Base-by-base conservation (phyloP, 1,140 invertebrate species). In the Drosophila yakuba region DNA sequence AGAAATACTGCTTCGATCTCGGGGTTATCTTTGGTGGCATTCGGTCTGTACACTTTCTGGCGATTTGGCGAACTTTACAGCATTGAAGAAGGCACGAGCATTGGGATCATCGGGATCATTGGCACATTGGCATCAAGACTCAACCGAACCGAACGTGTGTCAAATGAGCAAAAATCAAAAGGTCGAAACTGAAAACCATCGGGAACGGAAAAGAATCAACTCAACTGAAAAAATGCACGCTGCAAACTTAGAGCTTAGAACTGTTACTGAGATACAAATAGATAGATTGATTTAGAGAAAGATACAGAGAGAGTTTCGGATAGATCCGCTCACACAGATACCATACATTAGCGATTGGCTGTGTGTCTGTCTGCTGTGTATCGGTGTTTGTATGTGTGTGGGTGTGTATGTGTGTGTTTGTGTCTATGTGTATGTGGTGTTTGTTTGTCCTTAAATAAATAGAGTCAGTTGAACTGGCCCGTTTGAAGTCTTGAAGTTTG, bases 251-350 rank as follows among this genome's bases (percentile, higher is more conserved):
- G 62, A 69, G 61, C 67, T 39, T 32, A 32, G 32, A 32, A 32
- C 32, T 61, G 25, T 54, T 73, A 63, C 60, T 63, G 60, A 68
- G 64, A 68, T 47, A 68, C 45, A 64, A 32, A 66, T 50, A 48
- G 43, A 58, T 45, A 62, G 36, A 72, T 44, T 56, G 17, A 66
- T 43, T 59, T 39, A 39, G 38, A 39, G 38, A 39, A 14, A 39
- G 38, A 39, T 39, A 14, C 11, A 39, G 38, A 39, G 38, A 82
- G 28, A 77, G 56, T 58, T 57, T 66, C 15, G 39, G 50, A 75
- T 60, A 50, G n/a, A 57, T 72, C 60, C 68, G 84, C 79, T 73
- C 67, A 80, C 80, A 84, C 66, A 80, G 52, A 83, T 90, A 80
- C 60, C 57, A 80, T 84, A 80, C 74, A 78, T 78, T 88, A 74